These are phyloP conservation scores for Rhizoglyphus robini DNA, from an alignment of 1,140 invertebrate species.

Conservation along the genomic window DNA sequence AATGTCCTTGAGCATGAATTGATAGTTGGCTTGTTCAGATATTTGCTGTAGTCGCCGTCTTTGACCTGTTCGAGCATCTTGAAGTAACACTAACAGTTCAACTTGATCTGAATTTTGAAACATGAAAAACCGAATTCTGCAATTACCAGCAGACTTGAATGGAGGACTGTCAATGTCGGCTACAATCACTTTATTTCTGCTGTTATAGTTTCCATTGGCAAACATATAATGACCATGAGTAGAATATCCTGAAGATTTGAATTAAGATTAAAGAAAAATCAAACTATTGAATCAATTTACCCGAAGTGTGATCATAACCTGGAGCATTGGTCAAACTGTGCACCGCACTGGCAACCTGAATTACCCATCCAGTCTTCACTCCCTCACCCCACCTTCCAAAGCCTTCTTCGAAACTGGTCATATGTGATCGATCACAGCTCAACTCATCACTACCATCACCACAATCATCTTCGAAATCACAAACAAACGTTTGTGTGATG, in stretches of 20 bases:
- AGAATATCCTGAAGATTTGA: no score
- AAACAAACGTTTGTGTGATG: background rate
- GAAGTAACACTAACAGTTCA: no score
- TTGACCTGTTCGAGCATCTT: background rate
- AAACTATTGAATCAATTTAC: no score
- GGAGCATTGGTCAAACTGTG: slow-evolving; percentile 17
- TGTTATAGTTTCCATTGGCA: no score
- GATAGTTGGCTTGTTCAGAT: background rate
- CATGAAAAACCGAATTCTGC: no score
- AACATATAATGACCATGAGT: no score
- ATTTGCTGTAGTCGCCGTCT: background rate
- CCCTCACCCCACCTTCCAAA: background rate
- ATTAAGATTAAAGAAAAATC: background rate
- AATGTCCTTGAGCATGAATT: no score
- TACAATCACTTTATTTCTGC: no score
- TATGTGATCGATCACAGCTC: slow-evolving; percentile 22
- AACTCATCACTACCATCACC: slow-evolving; percentile 34
- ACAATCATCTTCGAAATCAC: slow-evolving; percentile 12
- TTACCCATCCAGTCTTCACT: background rate
- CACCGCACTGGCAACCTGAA: background rate
- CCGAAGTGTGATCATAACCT: slow-evolving; percentile 22
- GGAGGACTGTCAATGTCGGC: background rate
- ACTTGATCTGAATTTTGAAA: no score
- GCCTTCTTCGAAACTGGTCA: background rate
- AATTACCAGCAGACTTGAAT: background rate